A percentile compares a stretch with the other conserved stretches of the same genome.
These are phyloP conservation scores for Bombylius discolor DNA, from an alignment of 2,888 invertebrate genomes.

Conservation along the genomic window DNA sequence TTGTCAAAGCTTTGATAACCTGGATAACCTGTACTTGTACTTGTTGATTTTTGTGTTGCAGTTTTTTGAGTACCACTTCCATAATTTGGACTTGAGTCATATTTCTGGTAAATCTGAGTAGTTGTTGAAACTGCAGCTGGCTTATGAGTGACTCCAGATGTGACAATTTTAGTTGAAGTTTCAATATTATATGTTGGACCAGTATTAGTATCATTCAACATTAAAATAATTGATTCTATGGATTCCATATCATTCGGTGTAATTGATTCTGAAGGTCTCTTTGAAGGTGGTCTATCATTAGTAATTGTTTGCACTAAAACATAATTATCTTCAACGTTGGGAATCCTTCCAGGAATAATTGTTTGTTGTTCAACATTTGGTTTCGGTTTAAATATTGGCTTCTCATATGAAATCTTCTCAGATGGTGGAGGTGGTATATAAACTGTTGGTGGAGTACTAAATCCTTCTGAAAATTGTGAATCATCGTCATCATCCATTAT, in stretches of 20 bases:
- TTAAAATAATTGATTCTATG: constrained; percentile 48
- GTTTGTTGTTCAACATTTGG: constrained; percentile 27
- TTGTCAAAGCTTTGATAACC: not conserved
- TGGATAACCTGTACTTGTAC: not conserved
- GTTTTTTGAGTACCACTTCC: not conserved
- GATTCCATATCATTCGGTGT: constrained; percentile 37
- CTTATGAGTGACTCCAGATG: constrained; percentile 8
- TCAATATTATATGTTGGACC: constrained; percentile 30
- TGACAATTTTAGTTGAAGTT: not conserved
- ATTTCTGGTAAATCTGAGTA: constrained; percentile 8
- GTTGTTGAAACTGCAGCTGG: constrained; percentile 4
- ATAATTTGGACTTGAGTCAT: constrained; percentile 3
- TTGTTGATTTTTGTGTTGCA: no score
- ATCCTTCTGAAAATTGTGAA: constrained; percentile 39
- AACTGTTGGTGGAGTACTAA: constrained; percentile 35
- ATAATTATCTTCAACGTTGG: constrained; percentile 39
- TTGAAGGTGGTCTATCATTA: constrained; percentile 14
- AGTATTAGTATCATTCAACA: constrained; percentile 42
- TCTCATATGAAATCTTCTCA: constrained; percentile 33
- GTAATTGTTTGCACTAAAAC: constrained; percentile 23
- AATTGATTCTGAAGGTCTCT: constrained; percentile 19
- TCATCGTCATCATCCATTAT: constrained; percentile 42
- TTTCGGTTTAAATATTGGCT: constrained; percentile 45
- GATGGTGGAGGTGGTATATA: constrained; percentile 18
- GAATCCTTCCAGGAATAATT: constrained; percentile 35